These are phyloP conservation scores for Aphelocoma californica DNA, from an alignment of 2,797 vertebrate species.

Conservation along the genomic window DNA sequence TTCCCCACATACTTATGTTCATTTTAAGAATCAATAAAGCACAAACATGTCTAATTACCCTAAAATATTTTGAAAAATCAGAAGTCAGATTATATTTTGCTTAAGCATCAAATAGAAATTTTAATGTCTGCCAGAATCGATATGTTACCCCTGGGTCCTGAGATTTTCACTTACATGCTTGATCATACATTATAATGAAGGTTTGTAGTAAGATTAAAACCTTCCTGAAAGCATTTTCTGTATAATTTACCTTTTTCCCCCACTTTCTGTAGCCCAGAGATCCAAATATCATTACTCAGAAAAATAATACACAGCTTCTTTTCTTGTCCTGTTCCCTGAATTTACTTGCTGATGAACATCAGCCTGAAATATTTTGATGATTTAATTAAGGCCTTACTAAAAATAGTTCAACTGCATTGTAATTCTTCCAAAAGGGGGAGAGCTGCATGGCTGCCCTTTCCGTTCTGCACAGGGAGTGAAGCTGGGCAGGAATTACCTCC, in stretches of 20 bases:
- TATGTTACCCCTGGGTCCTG: conserved; percentile 15
- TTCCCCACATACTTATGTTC: conserved; percentile 54
- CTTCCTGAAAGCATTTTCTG: conserved; percentile 31
- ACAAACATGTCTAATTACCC: conserved; percentile 64
- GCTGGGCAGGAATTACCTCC: neutral
- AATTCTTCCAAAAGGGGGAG: neutral
- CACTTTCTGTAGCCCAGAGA: neutral
- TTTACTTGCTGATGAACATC: conserved; percentile 8
- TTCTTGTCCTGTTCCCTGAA: neutral
- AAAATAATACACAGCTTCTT: conserved; percentile 43
- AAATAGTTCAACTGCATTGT: neutral
- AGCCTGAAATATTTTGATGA: conserved; percentile 38
- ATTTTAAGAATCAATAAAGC: conserved; percentile 66
- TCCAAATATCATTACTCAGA: conserved; percentile 31
- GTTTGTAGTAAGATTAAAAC: conserved; percentile 34
- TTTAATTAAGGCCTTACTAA: conserved; percentile 31
- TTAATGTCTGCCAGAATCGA: conserved; percentile 43
- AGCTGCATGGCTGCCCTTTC: neutral
- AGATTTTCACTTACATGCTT: conserved; percentile 59
- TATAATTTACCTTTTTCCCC: neutral
- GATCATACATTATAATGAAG: conserved; percentile 53
- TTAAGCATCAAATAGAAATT: conserved; percentile 61
- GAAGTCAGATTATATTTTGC: conserved; percentile 67
- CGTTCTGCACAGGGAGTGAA: accelerated
- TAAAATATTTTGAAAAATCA: conserved; percentile 63